Conservation (phyloP, 2,888 invertebrate species). For the Theretra japonica region DNA sequence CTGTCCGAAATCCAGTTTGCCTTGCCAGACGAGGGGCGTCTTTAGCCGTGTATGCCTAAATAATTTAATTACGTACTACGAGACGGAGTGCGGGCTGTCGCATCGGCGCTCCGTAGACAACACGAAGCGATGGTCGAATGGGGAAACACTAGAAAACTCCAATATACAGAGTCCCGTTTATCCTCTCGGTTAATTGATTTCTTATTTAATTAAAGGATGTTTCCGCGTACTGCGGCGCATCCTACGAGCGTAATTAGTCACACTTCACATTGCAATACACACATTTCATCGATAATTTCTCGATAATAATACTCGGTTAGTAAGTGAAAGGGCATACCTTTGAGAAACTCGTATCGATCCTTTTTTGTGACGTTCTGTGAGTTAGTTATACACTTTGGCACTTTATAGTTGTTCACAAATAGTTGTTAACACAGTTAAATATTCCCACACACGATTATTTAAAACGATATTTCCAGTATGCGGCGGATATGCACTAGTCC, state of each 20-base stretch:
- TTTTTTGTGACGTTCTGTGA: constrained; percentile 54
- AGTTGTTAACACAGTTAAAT: constrained; percentile 64
- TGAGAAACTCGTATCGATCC: constrained; percentile 42
- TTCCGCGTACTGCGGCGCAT: background rate
- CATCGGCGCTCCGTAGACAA: constrained; percentile 40
- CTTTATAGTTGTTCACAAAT: constrained; percentile 68
- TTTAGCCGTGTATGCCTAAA: constrained; percentile 23
- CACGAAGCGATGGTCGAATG: constrained; percentile 42
- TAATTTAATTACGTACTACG: constrained; percentile 25
- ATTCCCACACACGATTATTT: constrained; percentile 62
- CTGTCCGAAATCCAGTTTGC: constrained; percentile 17
- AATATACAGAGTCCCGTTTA: constrained; percentile 2
- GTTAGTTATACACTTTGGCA: constrained; percentile 62
- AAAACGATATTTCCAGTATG: constrained; percentile 64
- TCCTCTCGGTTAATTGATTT: background rate
- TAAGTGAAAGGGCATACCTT: constrained; percentile 84
- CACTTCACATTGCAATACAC: constrained; percentile 19
- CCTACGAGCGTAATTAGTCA: constrained; percentile 23
- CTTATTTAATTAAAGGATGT: background rate
- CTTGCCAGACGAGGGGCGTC: constrained; percentile 18
- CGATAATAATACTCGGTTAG: constrained; percentile 61
- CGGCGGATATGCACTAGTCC: constrained; percentile 79
- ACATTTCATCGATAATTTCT: constrained; percentile 31
- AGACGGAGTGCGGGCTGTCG: constrained; percentile 2
- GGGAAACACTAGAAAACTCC: constrained; percentile 24